These are phyloP conservation scores for Himalopsyche japonica DNA, from an alignment of 2,888 invertebrate genomes.

Conservation along the genomic window DNA sequence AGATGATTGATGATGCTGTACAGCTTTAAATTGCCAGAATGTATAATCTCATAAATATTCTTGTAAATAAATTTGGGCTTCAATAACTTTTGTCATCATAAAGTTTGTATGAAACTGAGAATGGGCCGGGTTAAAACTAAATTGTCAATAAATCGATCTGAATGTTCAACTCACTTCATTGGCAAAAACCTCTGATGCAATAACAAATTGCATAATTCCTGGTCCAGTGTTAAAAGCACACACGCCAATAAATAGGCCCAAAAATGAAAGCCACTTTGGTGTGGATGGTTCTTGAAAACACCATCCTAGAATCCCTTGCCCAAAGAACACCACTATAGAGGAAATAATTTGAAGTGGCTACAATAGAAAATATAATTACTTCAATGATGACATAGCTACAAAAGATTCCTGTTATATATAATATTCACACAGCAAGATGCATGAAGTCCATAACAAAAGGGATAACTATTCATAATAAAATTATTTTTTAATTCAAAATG, in stretches of 20 bases:
- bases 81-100: too few relatives aligned
- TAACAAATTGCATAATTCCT: slow-evolving; percentile 49
- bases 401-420: neutral
- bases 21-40: too few relatives aligned
- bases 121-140: too few relatives aligned
- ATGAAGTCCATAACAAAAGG: too few relatives aligned
- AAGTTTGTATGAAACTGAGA: too few relatives aligned
- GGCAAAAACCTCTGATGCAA: slow-evolving; percentile 44
- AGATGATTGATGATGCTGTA: too few relatives aligned
- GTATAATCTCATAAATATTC: too few relatives aligned
- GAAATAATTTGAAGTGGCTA: slow-evolving; percentile 52
- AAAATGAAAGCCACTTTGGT: slow-evolving; percentile 44
- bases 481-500: too few relatives aligned
- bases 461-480: too few relatives aligned
- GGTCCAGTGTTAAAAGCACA: slow-evolving; percentile 53
- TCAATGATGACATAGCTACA: neutral
- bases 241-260: slow-evolving; percentile 51
- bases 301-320: slow-evolving; percentile 48
- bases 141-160: too few relatives aligned
- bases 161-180: slow-evolving; percentile 34
- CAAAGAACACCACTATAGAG: slow-evolving; percentile 46
- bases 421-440: too few relatives aligned
- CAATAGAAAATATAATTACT: slow-evolving; percentile 30
- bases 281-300: slow-evolving; percentile 45
- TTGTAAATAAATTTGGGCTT: too few relatives aligned